A percentile compares a stretch with the other conserved stretches of the same genome.
phyloP scores from a whole-genome alignment of 2,797 vertebrate genomes.

The Fistularia commersonii region DNA sequence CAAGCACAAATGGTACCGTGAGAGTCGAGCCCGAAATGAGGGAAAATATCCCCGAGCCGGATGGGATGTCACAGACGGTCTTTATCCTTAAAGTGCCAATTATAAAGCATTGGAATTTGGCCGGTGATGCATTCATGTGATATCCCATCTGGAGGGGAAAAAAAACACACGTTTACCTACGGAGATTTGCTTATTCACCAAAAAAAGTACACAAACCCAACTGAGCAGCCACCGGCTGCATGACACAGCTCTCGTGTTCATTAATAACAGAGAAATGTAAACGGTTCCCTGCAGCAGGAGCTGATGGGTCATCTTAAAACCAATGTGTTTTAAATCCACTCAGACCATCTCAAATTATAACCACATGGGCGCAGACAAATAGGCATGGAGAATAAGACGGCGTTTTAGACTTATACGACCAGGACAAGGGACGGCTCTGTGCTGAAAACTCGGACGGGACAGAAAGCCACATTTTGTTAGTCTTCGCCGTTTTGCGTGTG shows the following conservation, averaged over 20 bases:
- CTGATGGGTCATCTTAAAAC: constrained; percentile 13
- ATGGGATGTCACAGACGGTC: constrained; percentile 37
- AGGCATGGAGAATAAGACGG: constrained; percentile 3
- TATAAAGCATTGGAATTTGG: constrained; percentile 56
- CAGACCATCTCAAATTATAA: constrained; percentile 40
- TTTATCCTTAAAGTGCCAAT: constrained; percentile 11
- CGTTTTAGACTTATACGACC: constrained; percentile 4
- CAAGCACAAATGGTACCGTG: background rate
- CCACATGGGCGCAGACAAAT: constrained; percentile 41
- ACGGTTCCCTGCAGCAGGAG: constrained; percentile 27
- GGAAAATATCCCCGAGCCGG: constrained; percentile 35
- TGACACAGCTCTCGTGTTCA: constrained; percentile 35
- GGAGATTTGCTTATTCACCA: constrained; percentile 57
- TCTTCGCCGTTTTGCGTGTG: constrained; percentile 8
- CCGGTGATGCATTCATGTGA: constrained; percentile 44
- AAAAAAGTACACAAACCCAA: constrained; percentile 44
- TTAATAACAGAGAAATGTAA: constrained; percentile 49
- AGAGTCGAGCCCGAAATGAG: constrained; percentile 28
- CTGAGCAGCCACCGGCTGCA: constrained; percentile 24
- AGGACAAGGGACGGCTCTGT: no score
- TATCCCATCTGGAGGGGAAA: constrained; percentile 44
- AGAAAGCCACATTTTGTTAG: no score
- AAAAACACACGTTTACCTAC: constrained; percentile 51
- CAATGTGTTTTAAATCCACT: constrained; percentile 36
- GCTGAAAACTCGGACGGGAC: no score